A percentile compares a stretch with the other conserved stretches of the same genome.
phyloP scores from a whole-genome alignment of 2,797 vertebrate genomes.

The Pangasius sanitwongsei region DNA sequence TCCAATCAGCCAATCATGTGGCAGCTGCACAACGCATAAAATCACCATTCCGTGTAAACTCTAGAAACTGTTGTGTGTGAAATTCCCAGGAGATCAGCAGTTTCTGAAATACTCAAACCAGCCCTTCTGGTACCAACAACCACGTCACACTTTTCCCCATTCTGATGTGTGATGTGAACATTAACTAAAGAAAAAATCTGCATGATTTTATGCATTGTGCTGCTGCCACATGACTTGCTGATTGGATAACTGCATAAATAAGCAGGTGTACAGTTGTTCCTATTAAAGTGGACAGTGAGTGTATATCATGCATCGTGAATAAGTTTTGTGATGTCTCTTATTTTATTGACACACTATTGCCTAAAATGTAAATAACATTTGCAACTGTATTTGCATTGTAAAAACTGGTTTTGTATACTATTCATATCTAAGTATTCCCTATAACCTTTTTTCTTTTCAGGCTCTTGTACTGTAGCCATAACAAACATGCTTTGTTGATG shows the following conservation, averaged over 20 bases:
- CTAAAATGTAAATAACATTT: neutral
- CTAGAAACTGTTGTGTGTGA: neutral
- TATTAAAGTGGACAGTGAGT: neutral
- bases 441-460: neutral
- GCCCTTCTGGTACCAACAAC: neutral
- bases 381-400: neutral
- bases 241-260: neutral
- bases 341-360: neutral
- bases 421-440: neutral
- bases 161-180: neutral
- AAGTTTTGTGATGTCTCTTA: neutral
- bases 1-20: neutral
- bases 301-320: neutral
- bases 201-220: neutral
- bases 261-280: neutral
- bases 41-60: neutral
- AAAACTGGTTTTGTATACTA: neutral
- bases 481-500: conserved; percentile 14
- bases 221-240: neutral
- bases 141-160: neutral
- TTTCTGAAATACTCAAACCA: neutral
- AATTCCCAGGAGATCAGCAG: neutral
- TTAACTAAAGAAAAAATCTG: neutral
- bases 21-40: neutral
- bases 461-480: conserved; percentile 7